phyloP scores from a whole-genome alignment of 2,113 vertebrate genomes.

The Elanoides forficatus region DNA sequence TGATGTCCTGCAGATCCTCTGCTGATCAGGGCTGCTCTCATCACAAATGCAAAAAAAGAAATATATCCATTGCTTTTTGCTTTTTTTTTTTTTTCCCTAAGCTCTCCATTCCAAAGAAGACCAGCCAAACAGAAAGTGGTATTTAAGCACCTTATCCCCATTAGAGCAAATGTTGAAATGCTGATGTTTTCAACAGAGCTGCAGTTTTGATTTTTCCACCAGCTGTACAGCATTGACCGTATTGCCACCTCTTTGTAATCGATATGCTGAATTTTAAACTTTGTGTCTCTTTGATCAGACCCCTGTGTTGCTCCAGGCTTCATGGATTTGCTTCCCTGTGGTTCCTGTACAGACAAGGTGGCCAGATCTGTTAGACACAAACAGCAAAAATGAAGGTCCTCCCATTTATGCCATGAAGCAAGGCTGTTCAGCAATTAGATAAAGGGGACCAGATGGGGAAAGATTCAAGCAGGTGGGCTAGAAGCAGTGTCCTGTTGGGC shows the following conservation, averaged over 20 bases:
- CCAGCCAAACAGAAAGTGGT: background rate
- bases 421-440: background rate
- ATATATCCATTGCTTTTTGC: too few relatives aligned
- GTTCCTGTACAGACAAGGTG: background rate
- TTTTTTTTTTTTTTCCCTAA: background rate
- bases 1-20: background rate
- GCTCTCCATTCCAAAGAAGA: background rate
- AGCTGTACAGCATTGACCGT: background rate
- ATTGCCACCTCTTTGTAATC: background rate
- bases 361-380: background rate
- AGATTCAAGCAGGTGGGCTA: background rate
- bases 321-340: background rate
- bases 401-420: background rate
- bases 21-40: background rate
- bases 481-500: background rate
- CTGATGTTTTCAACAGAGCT: background rate
- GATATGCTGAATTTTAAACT: background rate
- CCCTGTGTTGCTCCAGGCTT: fast-evolving
- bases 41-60: background rate
- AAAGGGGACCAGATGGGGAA: background rate
- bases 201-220: background rate
- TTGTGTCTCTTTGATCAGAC: background rate
- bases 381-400: background rate
- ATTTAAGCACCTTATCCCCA: background rate
- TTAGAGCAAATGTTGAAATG: background rate